Evolutionary conservation across 1,140 invertebrate genomes (phyloP), one percentile per base, ranked within the genome.

Genomic region (Diabrotica undecimpunctata): DNA sequence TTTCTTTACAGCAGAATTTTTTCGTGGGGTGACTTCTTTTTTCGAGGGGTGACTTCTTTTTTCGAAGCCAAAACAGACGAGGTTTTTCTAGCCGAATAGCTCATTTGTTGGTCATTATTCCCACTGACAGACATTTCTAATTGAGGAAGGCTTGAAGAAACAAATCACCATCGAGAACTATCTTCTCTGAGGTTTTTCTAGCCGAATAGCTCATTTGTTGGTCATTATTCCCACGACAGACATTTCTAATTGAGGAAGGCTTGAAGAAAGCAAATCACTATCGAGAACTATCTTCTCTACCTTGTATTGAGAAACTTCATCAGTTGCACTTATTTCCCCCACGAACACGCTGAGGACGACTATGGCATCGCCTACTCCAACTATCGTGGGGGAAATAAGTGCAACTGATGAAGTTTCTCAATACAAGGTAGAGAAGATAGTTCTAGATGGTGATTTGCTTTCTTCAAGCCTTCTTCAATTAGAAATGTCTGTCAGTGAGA

Each of bases 221-320:
- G 4, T 25, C 4, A 25, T 4, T 25, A 25, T 25, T 25, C 1
- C 25, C 25, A 25, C 25, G 25, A 25, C 25, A 25, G 25, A 25
- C 25, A 61, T 61, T 50, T 61, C 59, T 50, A 61, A 25, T 14
- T 35, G 41, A 25, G 59, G 59, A 51, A 50, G 41, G 14, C 59
- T 61, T 61, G 55, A 57, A 36, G 55, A 57, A 8, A 57, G 55
- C n/a, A 36, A n/a, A 36, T 57, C 55, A 36, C 59, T 46, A 61
- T 61, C 59, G 13, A 61, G 41, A 50, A 51, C 11, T 14, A 61
- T 61, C 51, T 61, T 61, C 25, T 61, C 59, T 61, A 61, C 25
- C 13, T 51, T 61, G 59, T 11, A 13, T 61, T 38, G 36, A 51
- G 14, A 6, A 61, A 61, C 10, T 14, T 54, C 11, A 13, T 54